Evolutionary conservation across 2,113 vertebrate genomes (phyloP), one percentile per base, ranked within the genome.

Genomic region (Leucoraja erinaceus): DNA sequence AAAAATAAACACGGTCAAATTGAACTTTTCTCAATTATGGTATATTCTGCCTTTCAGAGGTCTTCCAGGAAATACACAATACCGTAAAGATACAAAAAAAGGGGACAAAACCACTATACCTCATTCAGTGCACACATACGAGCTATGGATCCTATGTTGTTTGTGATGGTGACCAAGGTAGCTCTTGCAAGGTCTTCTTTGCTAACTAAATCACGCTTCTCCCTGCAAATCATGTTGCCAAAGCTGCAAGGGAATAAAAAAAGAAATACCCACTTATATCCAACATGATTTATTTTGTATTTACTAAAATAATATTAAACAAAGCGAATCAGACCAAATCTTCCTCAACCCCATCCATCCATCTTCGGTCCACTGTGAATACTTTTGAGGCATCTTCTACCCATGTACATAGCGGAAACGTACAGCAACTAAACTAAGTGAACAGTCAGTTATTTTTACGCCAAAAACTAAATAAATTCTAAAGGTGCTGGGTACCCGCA

Each of bases 181-280:
- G 97, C 97, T 96, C 96, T 96, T 68, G 97, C 97, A 93, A 97
- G 95, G 93, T 97, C 96, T 95, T 97, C 97, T 94, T 97, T 97
- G 95, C 96, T 97, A 93, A 96, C 97, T 93, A 96, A 95, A 88
- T 97, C 97, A 93, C 96, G 95, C 94, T 97, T 97, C 77, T 97
- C 97, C 94, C 97, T 97, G 94, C 96, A 96, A 94, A 97, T 97
- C 97, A 97, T 97, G 93, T 97, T 97, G n/a, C 97, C 97, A 95
- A 97, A 97, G 94, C 97, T 97, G 5, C 2, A 95, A 94, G 93
- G 31, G n/a, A 79, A 72, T 47, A 91, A 72, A 90, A 20, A 90
- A n/a, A 68, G 9, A 10, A 16, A 28, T 86, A 86, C 28, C 3
- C 61, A 16, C 16, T 88, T 12, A 88, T 28, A 63, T 61, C 25